Percentiles rank a stretch among this genome's conserved stretches.
Evolutionary conservation across 2,797 vertebrate species (phyloP).

Genomic region (Eidolon dupreanum): DNA sequence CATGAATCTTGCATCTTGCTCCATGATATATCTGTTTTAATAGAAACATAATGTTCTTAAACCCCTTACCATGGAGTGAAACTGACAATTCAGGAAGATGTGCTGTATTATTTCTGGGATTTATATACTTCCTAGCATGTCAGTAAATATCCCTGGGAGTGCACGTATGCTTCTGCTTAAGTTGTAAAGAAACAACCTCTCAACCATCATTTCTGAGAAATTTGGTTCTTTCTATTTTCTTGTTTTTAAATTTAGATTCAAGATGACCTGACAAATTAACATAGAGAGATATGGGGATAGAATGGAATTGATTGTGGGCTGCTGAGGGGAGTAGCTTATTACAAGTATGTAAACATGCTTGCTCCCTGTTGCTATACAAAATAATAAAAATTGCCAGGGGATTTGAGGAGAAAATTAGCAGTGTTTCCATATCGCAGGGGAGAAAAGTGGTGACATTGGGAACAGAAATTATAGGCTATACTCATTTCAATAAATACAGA

Average conservation of each 20-base stretch:
- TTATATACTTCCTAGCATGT: background rate
- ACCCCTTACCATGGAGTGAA: background rate
- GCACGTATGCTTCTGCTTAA: background rate
- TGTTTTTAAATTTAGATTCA: conserved; percentile 26
- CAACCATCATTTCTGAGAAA: background rate
- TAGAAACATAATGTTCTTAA: conserved; percentile 43
- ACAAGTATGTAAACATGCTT: background rate
- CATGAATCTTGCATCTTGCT: background rate
- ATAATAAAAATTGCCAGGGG: background rate
- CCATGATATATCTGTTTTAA: conserved; percentile 33
- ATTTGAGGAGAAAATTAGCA: background rate
- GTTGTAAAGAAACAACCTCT: background rate
- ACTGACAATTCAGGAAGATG: conserved; percentile 4
- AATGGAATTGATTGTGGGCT: background rate
- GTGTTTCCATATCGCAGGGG: background rate
- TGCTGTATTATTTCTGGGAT: background rate
- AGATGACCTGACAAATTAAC: conserved; percentile 18
- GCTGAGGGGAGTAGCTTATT: background rate
- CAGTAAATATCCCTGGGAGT: background rate
- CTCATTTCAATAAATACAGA: background rate
- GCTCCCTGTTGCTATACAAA: background rate
- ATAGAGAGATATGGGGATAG: background rate
- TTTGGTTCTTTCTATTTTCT: background rate
- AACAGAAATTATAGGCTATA: background rate
- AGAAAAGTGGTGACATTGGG: background rate